These are phyloP conservation scores for Parochlus steinenii DNA, from an alignment of 2,888 invertebrate species.

Conservation along the genomic window DNA sequence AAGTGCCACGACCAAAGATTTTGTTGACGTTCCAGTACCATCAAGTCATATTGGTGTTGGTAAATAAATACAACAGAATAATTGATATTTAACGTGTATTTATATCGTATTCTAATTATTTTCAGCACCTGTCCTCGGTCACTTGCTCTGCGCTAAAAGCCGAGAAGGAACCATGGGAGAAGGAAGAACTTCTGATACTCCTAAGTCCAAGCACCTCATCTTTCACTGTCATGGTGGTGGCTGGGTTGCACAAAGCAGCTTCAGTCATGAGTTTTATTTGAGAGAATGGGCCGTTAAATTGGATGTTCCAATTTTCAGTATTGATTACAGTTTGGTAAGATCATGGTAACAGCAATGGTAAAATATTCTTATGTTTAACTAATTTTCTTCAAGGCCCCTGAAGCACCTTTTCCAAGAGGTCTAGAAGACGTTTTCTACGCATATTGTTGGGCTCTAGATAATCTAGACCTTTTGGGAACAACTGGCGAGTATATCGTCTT, in stretches of 20 bases:
- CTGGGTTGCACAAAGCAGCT: slow-evolving; percentile 86
- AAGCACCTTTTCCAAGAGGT: slow-evolving; percentile 88
- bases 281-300: slow-evolving; percentile 79
- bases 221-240: slow-evolving; percentile 98
- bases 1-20: slow-evolving; percentile 33
- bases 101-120: too few relatives aligned
- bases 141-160: slow-evolving; percentile 66
- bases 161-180: slow-evolving; percentile 59
- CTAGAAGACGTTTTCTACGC: slow-evolving; percentile 86
- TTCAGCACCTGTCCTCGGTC: slow-evolving; percentile 58
- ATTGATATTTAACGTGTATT: slow-evolving; percentile 61
- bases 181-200: not conserved
- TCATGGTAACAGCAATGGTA: too few relatives aligned
- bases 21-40: slow-evolving; percentile 63
- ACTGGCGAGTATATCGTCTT: slow-evolving; percentile 51
- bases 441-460: slow-evolving; percentile 85
- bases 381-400: too few relatives aligned
- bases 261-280: slow-evolving; percentile 64
- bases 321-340: slow-evolving; percentile 93
- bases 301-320: slow-evolving; percentile 76
- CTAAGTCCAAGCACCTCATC: slow-evolving; percentile 45
- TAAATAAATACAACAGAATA: slow-evolving; percentile 35
- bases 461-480: slow-evolving; percentile 53
- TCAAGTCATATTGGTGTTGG: slow-evolving; percentile 72
- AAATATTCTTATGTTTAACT: too few relatives aligned